Conservation (phyloP, 2,888 invertebrate species). For the Drosophila pseudotakahashii region DNA sequence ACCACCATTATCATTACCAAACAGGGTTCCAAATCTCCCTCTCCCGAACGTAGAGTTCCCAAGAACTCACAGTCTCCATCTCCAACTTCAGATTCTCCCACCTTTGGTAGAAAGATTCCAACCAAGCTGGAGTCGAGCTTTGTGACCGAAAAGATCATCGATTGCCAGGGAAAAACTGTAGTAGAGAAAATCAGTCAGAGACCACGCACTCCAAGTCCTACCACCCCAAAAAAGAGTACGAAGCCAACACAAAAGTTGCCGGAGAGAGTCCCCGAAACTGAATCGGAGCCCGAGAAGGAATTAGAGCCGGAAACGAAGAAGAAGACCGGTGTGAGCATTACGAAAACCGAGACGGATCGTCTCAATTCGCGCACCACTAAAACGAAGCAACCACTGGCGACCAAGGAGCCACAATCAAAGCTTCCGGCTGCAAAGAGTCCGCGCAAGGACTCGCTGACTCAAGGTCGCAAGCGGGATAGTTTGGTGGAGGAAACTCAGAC, state of each 20-base stretch:
- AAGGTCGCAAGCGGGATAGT: slow-evolving; percentile 56
- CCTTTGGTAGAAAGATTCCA: slow-evolving; percentile 6
- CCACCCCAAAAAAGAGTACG: slow-evolving; percentile 13
- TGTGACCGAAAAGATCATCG: slow-evolving; percentile 67
- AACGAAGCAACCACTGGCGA: slow-evolving; percentile 8
- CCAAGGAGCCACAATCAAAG: slow-evolving; percentile 44
- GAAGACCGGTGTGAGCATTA: slow-evolving; percentile 4
- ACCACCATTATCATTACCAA: slow-evolving; percentile 55
- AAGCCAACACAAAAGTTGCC: slow-evolving; percentile 7
- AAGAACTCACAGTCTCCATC: not conserved
- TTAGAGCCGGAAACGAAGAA: slow-evolving; percentile 46
- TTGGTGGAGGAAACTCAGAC: slow-evolving; percentile 55
- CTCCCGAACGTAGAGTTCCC: slow-evolving; percentile 35
- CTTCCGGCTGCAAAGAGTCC: slow-evolving; percentile 42
- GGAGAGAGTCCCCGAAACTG: slow-evolving; percentile 10
- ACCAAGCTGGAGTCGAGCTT: slow-evolving; percentile 44
- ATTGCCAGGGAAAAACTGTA: slow-evolving; percentile 54
- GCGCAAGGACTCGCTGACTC: slow-evolving; percentile 62
- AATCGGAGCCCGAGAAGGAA: slow-evolving; percentile 47
- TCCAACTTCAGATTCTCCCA: not conserved
- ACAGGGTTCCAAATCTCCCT: slow-evolving; percentile 49
- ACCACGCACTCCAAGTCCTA: slow-evolving; percentile 13
- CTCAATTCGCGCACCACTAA: slow-evolving; percentile 54
- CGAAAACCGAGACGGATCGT: slow-evolving; percentile 46
- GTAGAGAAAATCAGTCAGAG: slow-evolving; percentile 18